A percentile compares a stretch with the other conserved stretches of the same genome.
Evolutionary conservation across 2,797 vertebrate species (phyloP).

Genomic region (Neosalanx taihuensis): DNA sequence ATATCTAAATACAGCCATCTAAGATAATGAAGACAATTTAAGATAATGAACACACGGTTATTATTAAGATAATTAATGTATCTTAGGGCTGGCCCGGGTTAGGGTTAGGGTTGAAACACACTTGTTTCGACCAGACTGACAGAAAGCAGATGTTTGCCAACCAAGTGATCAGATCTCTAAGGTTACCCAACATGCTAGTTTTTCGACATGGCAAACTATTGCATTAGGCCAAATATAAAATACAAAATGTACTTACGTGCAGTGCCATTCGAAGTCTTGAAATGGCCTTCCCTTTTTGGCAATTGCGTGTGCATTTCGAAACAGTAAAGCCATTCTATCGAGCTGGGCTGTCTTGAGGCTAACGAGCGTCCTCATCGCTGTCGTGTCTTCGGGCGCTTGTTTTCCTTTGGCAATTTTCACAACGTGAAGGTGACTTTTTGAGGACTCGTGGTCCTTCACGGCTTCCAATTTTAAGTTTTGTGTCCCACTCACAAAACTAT

Average conservation of each 20-base stretch:
- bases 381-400: not conserved
- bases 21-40: too few relatives aligned
- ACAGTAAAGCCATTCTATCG: conserved; percentile 5
- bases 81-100: too few relatives aligned
- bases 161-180: too few relatives aligned
- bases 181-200: not conserved
- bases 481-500: too few relatives aligned
- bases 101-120: too few relatives aligned
- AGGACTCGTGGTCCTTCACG: not conserved
- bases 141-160: too few relatives aligned
- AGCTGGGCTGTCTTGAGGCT: conserved; percentile 11
- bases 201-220: conserved; percentile 5
- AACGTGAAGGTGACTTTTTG: not conserved
- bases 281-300: conserved; percentile 14
- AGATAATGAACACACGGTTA: too few relatives aligned
- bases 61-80: too few relatives aligned
- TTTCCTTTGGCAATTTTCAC: not conserved
- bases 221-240: too few relatives aligned
- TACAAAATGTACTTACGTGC: conserved; percentile 14
- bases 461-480: too few relatives aligned
- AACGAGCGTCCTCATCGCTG: conserved; percentile 1
- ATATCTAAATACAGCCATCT: too few relatives aligned
- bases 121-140: too few relatives aligned
- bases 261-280: conserved; percentile 7
- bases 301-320: conserved; percentile 15